Evolutionary conservation across 2,797 vertebrate species (phyloP).

Genomic region (Acrossocheilus fasciatus): DNA sequence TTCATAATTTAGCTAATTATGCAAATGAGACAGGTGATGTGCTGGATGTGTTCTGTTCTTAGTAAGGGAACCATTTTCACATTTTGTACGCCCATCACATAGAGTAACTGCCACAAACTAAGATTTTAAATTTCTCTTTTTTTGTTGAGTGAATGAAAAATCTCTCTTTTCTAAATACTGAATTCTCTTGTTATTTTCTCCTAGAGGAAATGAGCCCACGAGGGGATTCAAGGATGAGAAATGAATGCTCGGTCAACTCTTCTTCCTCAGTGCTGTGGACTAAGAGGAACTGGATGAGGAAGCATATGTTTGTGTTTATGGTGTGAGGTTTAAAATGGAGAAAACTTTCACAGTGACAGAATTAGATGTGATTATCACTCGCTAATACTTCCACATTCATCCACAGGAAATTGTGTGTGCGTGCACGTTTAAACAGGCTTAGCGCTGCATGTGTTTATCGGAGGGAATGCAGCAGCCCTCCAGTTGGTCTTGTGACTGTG

Average conservation of each 20-base stretch:
- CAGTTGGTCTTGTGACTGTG: neutral
- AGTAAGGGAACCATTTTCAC: neutral
- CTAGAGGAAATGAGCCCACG: neutral
- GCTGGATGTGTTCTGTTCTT: neutral
- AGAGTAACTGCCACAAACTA: neutral
- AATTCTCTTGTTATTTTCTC: neutral
- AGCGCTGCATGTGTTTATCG: slow-evolving; percentile 21
- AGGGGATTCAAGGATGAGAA: neutral
- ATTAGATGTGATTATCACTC: slow-evolving; percentile 25
- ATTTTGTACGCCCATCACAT: neutral
- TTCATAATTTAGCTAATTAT: neutral
- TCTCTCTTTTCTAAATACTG: neutral
- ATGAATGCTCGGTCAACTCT: neutral
- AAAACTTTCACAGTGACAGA: slow-evolving; percentile 1
- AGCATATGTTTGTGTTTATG: slow-evolving; percentile 13
- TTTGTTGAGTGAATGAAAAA: neutral
- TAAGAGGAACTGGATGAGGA: neutral
- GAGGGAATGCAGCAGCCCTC: slow-evolving; percentile 1
- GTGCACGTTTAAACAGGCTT: neutral
- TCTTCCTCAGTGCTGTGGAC: neutral
- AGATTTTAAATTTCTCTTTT: neutral
- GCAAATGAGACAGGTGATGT: neutral
- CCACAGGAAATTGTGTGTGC: slow-evolving; percentile 19
- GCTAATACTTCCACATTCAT: slow-evolving; percentile 26
- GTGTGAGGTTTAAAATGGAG: slow-evolving; percentile 14